Base-by-base conservation (phyloP, 2,888 invertebrate species). In the Stenoptilia bipunctidactyla region DNA sequence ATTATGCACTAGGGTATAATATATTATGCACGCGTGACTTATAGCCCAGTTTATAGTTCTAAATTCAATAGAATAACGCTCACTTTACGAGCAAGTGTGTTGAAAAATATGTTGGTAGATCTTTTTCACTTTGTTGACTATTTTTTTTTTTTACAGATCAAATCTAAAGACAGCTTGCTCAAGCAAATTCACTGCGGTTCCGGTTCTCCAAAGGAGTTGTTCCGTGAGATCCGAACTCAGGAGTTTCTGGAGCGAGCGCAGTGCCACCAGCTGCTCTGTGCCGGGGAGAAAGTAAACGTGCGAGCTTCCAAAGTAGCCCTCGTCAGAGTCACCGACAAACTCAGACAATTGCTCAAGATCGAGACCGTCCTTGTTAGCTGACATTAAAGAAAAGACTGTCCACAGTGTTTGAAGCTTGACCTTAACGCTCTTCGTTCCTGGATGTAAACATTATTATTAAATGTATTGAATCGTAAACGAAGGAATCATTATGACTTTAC, bases 261-360 rank as follows among this genome's bases (percentile, higher is more conserved):
- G 50, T 93, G 93, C 60, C 90, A 92, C 59, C 92, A 92, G 62
- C 83, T 93, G 39, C 72, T 92, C 44, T 89, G 91, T 55, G 90
- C 91, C 35, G 92, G 92, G 25, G 92, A 92, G 65, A 91, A 91
- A 62, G 86, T 93, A 45, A 93, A 92, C 66, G 89, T 92, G 41
- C 87, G 92, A 43, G 90, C 91, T 34, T 91, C 92, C 37, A 93
- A 93, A 70, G 91, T 94, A 53, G 89, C 91, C 39, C 87, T 95
- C 41, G 90, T 95, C 50, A 89, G 91, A 63, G 93, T 94, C 79
- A 94, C 93, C 54, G 93, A 94, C 58, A 91, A 90, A 67, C 91
- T 95, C 51, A 88, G 89, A 56, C 90, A 92, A 73, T 86, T 94
- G 63, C 86, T 94, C 56, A 92, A 91, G 66, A 91, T 94, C 43